Conservation (phyloP, 1,140 invertebrate species). For the Nylanderia fulva region DNA sequence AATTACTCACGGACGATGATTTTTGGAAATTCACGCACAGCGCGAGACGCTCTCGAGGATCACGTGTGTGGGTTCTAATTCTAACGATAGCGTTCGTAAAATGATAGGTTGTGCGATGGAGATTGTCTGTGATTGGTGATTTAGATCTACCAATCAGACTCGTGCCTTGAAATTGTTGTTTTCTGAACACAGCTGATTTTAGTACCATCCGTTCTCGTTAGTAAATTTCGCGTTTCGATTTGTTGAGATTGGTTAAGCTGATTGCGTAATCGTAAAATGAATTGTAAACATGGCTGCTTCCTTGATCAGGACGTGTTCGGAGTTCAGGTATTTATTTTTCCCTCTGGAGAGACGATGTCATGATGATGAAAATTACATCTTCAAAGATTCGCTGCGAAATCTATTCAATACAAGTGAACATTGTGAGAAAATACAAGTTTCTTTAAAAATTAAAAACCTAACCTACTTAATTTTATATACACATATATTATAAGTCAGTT, state of each 20-base stretch:
- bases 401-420: not conserved
- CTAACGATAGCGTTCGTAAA: too few relatives aligned
- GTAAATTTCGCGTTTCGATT: not conserved
- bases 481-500: not conserved
- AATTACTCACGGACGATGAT: too few relatives aligned
- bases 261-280: slow-evolving; percentile 28
- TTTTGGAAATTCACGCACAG: too few relatives aligned
- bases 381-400: not conserved
- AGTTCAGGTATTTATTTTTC: slow-evolving; percentile 48
- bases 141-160: too few relatives aligned
- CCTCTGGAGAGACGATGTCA: not conserved
- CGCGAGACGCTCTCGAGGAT: too few relatives aligned
- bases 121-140: too few relatives aligned
- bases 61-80: too few relatives aligned
- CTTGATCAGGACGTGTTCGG: slow-evolving; percentile 12
- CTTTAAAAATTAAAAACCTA: slow-evolving; percentile 19
- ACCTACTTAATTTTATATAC: slow-evolving; percentile 1
- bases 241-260: not conserved
- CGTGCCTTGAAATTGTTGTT: too few relatives aligned
- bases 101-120: too few relatives aligned
- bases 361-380: not conserved
- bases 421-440: not conserved
- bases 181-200: too few relatives aligned
- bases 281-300: slow-evolving; percentile 58
- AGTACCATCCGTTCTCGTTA: too few relatives aligned